Evolutionary conservation across 2,797 vertebrate species (phyloP).

Genomic region (Decapterus maruadsi): DNA sequence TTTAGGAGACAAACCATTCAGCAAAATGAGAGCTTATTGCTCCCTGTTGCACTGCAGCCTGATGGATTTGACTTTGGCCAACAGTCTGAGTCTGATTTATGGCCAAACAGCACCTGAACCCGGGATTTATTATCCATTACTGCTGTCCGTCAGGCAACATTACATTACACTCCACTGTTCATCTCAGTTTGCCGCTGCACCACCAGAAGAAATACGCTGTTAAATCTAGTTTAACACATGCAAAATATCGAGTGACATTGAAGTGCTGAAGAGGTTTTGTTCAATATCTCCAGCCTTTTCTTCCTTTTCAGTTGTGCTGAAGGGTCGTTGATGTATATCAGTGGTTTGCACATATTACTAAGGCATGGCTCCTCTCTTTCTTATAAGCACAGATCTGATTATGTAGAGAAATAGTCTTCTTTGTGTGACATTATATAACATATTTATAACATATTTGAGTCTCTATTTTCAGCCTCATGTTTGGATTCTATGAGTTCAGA

Average conservation of each 20-base stretch:
- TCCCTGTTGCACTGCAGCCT: constrained; percentile 71
- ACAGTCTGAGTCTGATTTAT: constrained; percentile 83
- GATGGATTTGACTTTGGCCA: constrained; percentile 83
- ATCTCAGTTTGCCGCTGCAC: constrained; percentile 65
- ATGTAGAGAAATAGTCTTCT: constrained; percentile 1
- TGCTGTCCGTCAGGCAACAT: constrained; percentile 81
- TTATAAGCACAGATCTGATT: constrained; percentile 25
- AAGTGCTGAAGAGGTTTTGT: constrained; percentile 22
- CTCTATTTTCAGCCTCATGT: constrained; percentile 2
- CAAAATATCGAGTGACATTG: constrained; percentile 50
- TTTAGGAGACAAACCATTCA: constrained; percentile 68
- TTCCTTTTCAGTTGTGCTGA: constrained; percentile 32
- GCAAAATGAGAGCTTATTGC: constrained; percentile 53
- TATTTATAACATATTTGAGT: too few species aligned
- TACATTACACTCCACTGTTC: constrained; percentile 79
- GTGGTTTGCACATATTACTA: constrained; percentile 8
- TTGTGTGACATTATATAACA: constrained; percentile 13
- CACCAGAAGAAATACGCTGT: constrained; percentile 50
- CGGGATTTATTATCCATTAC: constrained; percentile 85
- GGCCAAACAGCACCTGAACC: constrained; percentile 84
- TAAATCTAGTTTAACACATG: constrained; percentile 63
- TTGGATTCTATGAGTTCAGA: constrained; percentile 18
- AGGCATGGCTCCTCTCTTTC: constrained; percentile 2
- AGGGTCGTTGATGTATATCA: constrained; percentile 15
- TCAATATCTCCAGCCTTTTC: constrained; percentile 8